Conservation (phyloP, 2,113 vertebrate species). For the Alosa alosa region DNA sequence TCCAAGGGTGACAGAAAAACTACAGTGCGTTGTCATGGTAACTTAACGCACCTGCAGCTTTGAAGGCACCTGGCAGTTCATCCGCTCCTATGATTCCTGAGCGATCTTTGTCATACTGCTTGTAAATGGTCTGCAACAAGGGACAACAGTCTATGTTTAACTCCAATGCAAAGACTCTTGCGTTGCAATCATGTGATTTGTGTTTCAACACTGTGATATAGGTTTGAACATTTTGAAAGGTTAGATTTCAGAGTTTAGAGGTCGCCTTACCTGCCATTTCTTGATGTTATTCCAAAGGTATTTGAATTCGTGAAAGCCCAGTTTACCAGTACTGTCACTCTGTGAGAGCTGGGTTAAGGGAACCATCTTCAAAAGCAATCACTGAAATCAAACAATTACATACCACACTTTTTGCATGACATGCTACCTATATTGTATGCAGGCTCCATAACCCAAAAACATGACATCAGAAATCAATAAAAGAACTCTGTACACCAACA, state of each 20-base stretch:
- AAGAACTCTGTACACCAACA: too few relatives aligned
- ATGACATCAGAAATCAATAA: too few relatives aligned
- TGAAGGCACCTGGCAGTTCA: slow-evolving; percentile 76
- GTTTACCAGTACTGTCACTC: slow-evolving; percentile 84
- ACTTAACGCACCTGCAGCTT: slow-evolving; percentile 76
- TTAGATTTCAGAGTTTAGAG: not conserved
- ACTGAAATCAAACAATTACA: not conserved
- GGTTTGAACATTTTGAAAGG: not conserved
- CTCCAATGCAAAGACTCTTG: not conserved
- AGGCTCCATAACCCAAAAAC: too few relatives aligned
- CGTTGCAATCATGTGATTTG: not conserved
- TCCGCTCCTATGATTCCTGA: slow-evolving; percentile 68
- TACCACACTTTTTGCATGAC: not conserved
- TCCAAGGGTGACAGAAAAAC: not conserved
- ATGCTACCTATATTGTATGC: too few relatives aligned
- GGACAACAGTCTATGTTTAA: not conserved
- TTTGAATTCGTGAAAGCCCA: slow-evolving; percentile 94
- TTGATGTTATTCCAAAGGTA: slow-evolving; percentile 93
- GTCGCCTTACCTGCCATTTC: slow-evolving; percentile 86
- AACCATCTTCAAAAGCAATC: not conserved
- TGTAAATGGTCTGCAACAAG: slow-evolving; percentile 74
- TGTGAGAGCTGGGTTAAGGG: slow-evolving; percentile 48
- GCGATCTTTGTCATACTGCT: slow-evolving; percentile 51
- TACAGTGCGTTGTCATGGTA: not conserved
- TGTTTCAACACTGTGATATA: not conserved